phyloP scores from a whole-genome alignment of 2,888 invertebrate species.

The Timema podura region DNA sequence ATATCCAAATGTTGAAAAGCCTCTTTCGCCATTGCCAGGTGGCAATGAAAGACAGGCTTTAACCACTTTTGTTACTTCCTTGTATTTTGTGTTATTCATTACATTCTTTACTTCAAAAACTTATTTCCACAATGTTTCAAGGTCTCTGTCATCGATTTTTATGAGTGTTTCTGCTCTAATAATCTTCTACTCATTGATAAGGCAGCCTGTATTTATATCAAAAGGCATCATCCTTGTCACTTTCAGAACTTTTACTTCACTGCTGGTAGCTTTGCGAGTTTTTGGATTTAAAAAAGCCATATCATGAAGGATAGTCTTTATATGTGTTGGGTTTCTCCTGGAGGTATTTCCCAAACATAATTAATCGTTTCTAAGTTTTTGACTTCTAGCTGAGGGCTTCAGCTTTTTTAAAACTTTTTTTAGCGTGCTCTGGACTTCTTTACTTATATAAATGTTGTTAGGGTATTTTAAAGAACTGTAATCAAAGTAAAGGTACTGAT shows the following conservation, averaged over 20 bases:
- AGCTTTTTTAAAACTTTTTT: background rate
- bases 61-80: too few relatives aligned
- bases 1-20: too few relatives aligned
- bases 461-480: background rate
- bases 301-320: constrained; percentile 5
- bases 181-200: too few relatives aligned
- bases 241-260: constrained; percentile 2
- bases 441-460: background rate
- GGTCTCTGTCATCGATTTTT: too few relatives aligned
- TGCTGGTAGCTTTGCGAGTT: background rate
- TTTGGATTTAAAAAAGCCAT: constrained; percentile 2
- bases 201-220: too few relatives aligned
- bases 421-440: background rate
- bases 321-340: background rate
- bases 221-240: background rate
- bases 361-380: constrained; percentile 1
- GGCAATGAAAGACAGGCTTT: too few relatives aligned
- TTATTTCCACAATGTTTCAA: too few relatives aligned
- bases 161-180: too few relatives aligned
- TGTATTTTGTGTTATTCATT: too few relatives aligned
- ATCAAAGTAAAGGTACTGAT: constrained; percentile 1
- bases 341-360: background rate
- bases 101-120: too few relatives aligned
- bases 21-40: too few relatives aligned
- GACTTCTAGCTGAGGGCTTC: constrained; percentile 1